These are phyloP conservation scores for Pseudotriccus pelzelni DNA, from an alignment of 2,797 vertebrate genomes.

Conservation along the genomic window DNA sequence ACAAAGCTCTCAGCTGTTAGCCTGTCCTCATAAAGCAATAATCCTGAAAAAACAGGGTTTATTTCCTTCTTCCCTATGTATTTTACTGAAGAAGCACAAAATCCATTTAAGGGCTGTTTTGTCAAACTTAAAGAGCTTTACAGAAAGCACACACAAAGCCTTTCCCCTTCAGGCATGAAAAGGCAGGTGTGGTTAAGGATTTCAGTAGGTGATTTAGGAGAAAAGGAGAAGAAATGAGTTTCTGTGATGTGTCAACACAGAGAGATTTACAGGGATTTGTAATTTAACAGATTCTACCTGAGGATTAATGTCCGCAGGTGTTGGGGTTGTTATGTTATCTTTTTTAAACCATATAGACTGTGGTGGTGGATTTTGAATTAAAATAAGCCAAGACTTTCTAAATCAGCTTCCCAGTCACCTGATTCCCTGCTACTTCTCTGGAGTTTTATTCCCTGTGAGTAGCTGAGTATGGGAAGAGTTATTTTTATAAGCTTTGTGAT, in stretches of 20 bases:
- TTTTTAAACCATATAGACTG: neutral
- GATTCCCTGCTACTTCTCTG: neutral
- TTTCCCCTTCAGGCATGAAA: neutral
- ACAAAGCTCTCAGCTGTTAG: neutral
- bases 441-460: neutral
- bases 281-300: neutral
- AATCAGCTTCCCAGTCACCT: neutral
- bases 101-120: neutral
- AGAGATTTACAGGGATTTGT: neutral
- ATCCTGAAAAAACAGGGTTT: neutral
- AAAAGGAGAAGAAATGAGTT: neutral
- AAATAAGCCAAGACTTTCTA: neutral
- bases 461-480: neutral
- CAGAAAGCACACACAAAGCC: neutral
- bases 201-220: neutral
- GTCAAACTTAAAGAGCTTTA: neutral
- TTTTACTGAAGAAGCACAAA: neutral
- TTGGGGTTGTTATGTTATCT: neutral
- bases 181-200: neutral
- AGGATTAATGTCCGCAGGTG: neutral
- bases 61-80: neutral
- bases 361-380: neutral
- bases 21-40: neutral
- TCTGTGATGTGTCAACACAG: neutral
- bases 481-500: neutral